phyloP scores from a whole-genome alignment of 2,888 invertebrate species.

The Microchrysa polita region DNA sequence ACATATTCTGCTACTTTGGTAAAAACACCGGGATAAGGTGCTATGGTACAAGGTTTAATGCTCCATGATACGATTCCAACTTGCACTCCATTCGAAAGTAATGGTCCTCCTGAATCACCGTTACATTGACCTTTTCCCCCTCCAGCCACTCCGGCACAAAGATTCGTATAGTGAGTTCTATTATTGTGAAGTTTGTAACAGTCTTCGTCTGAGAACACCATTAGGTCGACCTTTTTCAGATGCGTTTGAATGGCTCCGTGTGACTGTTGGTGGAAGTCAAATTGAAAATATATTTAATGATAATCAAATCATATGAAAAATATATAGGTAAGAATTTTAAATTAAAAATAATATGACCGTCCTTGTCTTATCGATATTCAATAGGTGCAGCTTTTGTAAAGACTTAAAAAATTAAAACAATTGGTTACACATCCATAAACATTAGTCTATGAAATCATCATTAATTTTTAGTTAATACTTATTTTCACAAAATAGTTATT shows the following conservation, averaged over 20 bases:
- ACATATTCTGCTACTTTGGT: slow-evolving; percentile 62
- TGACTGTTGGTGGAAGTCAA: slow-evolving; percentile 55
- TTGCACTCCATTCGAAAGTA: slow-evolving; percentile 59
- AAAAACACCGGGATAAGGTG: slow-evolving; percentile 64
- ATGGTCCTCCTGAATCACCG: slow-evolving; percentile 65
- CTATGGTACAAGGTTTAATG: slow-evolving; percentile 63
- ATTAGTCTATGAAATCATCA: too few species aligned
- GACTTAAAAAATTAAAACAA: too few species aligned
- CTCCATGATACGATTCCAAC: slow-evolving; percentile 66
- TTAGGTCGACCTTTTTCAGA: slow-evolving; percentile 62
- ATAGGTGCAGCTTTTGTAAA: too few species aligned
- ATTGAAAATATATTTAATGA: too few species aligned
- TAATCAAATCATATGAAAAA: too few species aligned
- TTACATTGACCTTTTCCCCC: slow-evolving; percentile 66
- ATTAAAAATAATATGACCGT: too few species aligned
- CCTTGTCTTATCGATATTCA: too few species aligned
- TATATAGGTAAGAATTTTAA: too few species aligned
- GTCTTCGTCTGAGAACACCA: slow-evolving; percentile 60
- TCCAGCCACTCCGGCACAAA: slow-evolving; percentile 64
- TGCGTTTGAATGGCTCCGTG: slow-evolving; percentile 58
- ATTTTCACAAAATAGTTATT: too few species aligned
- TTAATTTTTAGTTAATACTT: too few species aligned
- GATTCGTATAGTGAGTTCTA: slow-evolving; percentile 58
- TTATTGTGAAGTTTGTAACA: slow-evolving; percentile 59
- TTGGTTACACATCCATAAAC: too few species aligned